Percentiles rank a stretch among this genome's conserved stretches.
Conservation (phyloP, 1,140 invertebrate species). For the Orius laevigatus region DNA sequence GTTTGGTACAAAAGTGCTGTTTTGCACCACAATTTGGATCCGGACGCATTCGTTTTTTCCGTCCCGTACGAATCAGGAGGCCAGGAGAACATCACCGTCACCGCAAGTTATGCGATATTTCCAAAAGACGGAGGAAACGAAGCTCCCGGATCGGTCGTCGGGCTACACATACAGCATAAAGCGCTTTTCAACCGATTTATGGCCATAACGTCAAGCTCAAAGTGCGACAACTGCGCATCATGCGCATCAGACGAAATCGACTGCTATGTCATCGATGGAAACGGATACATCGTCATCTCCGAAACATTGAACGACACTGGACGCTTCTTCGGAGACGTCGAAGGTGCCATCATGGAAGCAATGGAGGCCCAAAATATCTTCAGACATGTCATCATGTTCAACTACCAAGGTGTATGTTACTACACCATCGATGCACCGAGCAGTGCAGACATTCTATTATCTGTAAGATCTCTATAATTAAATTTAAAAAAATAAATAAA, state of each 20-base stretch:
- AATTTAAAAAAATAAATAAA: too few relatives aligned
- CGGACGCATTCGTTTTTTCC: conserved; percentile 57
- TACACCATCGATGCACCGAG: conserved; percentile 24
- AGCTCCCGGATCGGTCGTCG: conserved; percentile 74
- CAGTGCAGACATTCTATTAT: conserved; percentile 16
- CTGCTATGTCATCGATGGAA: conserved; percentile 76
- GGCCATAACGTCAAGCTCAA: conserved; percentile 40
- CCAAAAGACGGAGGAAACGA: conserved; percentile 54
- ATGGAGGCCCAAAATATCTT: conserved; percentile 59
- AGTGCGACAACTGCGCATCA: conserved; percentile 18
- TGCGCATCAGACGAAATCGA: conserved; percentile 42
- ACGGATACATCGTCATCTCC: conserved; percentile 73
- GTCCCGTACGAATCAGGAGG: conserved; percentile 47
- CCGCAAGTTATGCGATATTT: conserved; percentile 71
- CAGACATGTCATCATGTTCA: conserved; percentile 58
- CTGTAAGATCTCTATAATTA: too few relatives aligned
- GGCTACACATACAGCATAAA: conserved; percentile 60
- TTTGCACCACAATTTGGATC: conserved; percentile 59
- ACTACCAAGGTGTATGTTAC: conserved; percentile 69
- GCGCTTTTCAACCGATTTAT: conserved; percentile 48
- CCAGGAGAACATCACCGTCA: conserved; percentile 42
- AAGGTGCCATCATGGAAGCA: conserved; percentile 60
- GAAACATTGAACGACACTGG: conserved; percentile 51
- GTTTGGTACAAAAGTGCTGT: conserved; percentile 85
- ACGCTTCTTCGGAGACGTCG: conserved; percentile 68